Conservation (phyloP, 2,888 invertebrate genomes). For the Macrosoma leucophasiata region DNA sequence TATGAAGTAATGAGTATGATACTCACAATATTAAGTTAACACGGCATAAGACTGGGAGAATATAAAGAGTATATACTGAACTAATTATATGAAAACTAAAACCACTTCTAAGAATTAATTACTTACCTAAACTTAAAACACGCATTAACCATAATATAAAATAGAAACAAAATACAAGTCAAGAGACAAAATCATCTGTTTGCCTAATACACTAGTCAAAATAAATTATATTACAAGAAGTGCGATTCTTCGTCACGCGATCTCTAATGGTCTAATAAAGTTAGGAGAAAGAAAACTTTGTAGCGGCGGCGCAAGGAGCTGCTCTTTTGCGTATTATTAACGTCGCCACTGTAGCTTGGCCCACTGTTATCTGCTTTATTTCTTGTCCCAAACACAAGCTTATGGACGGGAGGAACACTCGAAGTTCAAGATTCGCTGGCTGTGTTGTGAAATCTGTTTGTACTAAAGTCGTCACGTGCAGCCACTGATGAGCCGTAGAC, state of each 20-base stretch:
- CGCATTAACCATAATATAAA: constrained; percentile 3
- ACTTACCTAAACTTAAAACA: neutral
- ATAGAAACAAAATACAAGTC: constrained; percentile 15
- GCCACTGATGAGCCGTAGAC: constrained; percentile 72
- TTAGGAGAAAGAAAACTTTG: constrained; percentile 68
- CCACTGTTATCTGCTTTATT: constrained; percentile 33
- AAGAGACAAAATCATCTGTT: constrained; percentile 41
- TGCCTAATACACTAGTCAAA: constrained; percentile 49
- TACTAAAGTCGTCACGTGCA: constrained; percentile 73
- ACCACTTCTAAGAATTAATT: constrained; percentile 2
- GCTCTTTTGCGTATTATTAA: constrained; percentile 71
- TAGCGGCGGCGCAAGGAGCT: constrained; percentile 38
- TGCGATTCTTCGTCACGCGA: constrained; percentile 64
- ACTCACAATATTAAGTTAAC: constrained; percentile 16
- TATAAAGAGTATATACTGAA: constrained; percentile 9
- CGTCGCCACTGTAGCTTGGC: constrained; percentile 46
- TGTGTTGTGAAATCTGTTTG: constrained; percentile 70
- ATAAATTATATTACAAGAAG: constrained; percentile 58
- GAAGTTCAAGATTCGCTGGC: constrained; percentile 35
- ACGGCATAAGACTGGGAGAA: constrained; percentile 15
- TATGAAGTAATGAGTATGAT: constrained; percentile 14
- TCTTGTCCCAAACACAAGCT: too few species aligned
- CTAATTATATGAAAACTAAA: constrained; percentile 10
- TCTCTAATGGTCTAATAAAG: constrained; percentile 72
- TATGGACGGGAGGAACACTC: too few species aligned